These are phyloP conservation scores for Lycocerus yunnanus DNA, from an alignment of 2,888 invertebrate genomes.

Conservation along the genomic window DNA sequence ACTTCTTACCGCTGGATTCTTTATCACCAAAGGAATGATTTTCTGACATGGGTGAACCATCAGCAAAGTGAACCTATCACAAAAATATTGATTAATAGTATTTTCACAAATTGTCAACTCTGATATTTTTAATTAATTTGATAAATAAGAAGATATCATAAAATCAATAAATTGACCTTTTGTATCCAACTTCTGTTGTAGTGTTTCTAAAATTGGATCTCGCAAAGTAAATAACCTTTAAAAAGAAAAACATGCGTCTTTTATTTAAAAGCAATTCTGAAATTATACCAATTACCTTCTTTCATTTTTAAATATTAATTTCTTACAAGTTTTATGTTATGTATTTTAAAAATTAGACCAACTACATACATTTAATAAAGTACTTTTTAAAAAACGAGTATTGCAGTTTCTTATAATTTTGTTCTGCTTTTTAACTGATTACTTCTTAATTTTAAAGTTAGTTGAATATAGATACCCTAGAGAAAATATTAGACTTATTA, in stretches of 20 bases:
- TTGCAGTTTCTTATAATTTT: too few relatives aligned
- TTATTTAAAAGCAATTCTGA: background rate
- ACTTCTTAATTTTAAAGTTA: too few relatives aligned
- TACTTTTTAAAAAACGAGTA: too few relatives aligned
- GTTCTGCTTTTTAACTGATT: too few relatives aligned
- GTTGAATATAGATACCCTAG: too few relatives aligned
- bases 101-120: background rate
- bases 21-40: conserved; percentile 44
- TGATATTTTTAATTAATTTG: background rate
- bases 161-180: background rate
- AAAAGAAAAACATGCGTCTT: background rate
- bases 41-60: conserved; percentile 62
- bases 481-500: too few relatives aligned
- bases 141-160: background rate
- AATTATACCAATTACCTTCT: background rate
- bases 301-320: background rate
- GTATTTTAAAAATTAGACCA: too few relatives aligned
- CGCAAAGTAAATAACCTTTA: background rate
- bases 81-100: conserved; percentile 46
- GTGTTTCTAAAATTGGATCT: background rate
- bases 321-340: too few relatives aligned
- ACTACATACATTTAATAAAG: too few relatives aligned
- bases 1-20: conserved; percentile 43
- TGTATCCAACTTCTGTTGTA: background rate
- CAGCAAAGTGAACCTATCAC: conserved; percentile 69